These are phyloP conservation scores for Phocoena sinus DNA, from an alignment of 2,113 vertebrate species.

Conservation along the genomic window DNA sequence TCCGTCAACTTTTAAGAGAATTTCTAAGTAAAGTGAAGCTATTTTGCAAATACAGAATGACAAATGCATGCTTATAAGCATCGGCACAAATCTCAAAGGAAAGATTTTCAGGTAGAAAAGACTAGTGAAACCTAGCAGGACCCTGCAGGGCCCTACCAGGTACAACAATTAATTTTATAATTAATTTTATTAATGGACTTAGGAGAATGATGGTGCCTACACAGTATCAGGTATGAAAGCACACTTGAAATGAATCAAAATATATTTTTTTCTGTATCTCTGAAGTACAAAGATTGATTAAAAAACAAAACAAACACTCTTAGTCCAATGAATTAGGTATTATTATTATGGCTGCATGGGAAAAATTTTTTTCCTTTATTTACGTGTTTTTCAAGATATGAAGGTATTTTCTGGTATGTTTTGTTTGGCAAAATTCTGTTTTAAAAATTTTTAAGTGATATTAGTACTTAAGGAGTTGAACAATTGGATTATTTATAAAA, in stretches of 20 bases:
- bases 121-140: too few species aligned
- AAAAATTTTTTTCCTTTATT: not conserved
- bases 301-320: not conserved
- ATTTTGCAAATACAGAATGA: too few species aligned
- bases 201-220: not conserved
- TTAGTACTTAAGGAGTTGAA: not conserved
- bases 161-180: not conserved
- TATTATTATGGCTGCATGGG: not conserved
- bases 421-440: not conserved
- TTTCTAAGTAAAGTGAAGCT: too few species aligned
- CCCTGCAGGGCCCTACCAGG: too few species aligned
- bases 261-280: not conserved
- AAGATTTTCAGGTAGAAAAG: too few species aligned
- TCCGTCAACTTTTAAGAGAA: too few species aligned
- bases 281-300: not conserved
- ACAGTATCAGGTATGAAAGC: not conserved
- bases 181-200: not conserved
- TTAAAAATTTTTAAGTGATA: not conserved
- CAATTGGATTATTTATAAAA: not conserved
- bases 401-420: not conserved
- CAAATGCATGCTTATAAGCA: too few species aligned
- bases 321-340: not conserved
- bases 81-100: too few species aligned
- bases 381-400: not conserved
- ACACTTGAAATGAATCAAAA: not conserved